A percentile compares a stretch with the other conserved stretches of the same genome.
Evolutionary conservation across 2,113 vertebrate species (phyloP).

Genomic region (Ursus arctos): DNA sequence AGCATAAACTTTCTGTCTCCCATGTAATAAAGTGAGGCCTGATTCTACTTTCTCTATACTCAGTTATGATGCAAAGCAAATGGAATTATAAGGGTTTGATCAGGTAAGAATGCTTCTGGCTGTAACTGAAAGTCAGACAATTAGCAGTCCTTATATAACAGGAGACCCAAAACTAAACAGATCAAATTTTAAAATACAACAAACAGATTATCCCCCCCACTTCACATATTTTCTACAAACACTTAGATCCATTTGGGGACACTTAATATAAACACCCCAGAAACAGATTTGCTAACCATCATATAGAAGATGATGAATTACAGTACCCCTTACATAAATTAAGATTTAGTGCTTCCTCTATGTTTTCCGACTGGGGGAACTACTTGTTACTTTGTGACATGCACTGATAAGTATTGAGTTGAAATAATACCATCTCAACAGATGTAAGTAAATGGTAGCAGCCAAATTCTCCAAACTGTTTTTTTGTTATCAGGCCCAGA

Average conservation of each 20-base stretch:
- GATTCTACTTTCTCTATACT: neutral
- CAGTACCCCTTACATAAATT: neutral
- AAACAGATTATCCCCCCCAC: neutral
- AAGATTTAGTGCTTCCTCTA: neutral
- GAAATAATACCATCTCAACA: constrained; percentile 52
- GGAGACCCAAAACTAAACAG: neutral
- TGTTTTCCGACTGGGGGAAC: constrained; percentile 6
- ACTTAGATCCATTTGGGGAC: neutral
- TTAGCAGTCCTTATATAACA: neutral
- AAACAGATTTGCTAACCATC: neutral
- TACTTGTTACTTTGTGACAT: neutral
- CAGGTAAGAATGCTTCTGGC: neutral
- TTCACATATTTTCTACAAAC: neutral
- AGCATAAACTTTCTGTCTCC: neutral
- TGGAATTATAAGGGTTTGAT: neutral
- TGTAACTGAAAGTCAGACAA: neutral
- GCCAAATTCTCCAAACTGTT: constrained; percentile 14
- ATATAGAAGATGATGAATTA: neutral
- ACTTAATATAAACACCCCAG: neutral
- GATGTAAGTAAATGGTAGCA: neutral
- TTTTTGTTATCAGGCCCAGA: constrained; percentile 56
- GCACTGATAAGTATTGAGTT: constrained; percentile 42
- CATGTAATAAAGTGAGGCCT: neutral
- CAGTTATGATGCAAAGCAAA: neutral
- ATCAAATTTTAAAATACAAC: neutral